These are phyloP conservation scores for Blastomussa wellsi DNA, from an alignment of 92 coral and sea anemone genomes.

Conservation along the genomic window DNA sequence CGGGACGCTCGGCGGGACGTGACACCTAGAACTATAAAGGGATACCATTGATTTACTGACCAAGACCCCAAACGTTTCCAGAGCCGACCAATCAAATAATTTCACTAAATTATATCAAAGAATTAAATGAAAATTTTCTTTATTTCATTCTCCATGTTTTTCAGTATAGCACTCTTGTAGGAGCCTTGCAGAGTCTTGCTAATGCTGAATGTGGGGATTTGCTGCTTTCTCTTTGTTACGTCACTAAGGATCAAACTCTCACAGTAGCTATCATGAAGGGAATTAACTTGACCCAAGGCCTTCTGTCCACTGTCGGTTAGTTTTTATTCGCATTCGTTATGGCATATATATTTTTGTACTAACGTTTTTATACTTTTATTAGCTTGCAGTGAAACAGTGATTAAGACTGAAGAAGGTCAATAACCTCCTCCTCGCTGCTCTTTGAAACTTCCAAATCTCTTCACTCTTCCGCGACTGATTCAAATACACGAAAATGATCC, in stretches of 20 bases:
- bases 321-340: not conserved
- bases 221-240: conserved; percentile 74
- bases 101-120: not conserved
- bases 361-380: not conserved
- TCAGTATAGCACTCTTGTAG: conserved; percentile 27
- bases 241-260: conserved; percentile 75
- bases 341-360: not conserved
- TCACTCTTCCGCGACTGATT: not conserved
- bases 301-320: conserved; percentile 59
- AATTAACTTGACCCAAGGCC: conserved; percentile 62
- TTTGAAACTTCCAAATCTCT: not conserved
- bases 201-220: conserved; percentile 69
- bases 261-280: conserved; percentile 86
- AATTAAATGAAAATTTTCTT: no score
- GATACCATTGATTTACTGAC: no score
- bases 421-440: no score
- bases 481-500: not conserved
- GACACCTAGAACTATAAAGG: no score
- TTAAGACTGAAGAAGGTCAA: no score
- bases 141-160: not conserved
- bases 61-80: no score
- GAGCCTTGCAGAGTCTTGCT: conserved; percentile 66
- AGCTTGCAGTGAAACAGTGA: not conserved
- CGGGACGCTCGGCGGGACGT: no score
- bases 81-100: not conserved